Evolutionary conservation across 2,797 vertebrate genomes (phyloP).

Genomic region (Coreius guichenoti): DNA sequence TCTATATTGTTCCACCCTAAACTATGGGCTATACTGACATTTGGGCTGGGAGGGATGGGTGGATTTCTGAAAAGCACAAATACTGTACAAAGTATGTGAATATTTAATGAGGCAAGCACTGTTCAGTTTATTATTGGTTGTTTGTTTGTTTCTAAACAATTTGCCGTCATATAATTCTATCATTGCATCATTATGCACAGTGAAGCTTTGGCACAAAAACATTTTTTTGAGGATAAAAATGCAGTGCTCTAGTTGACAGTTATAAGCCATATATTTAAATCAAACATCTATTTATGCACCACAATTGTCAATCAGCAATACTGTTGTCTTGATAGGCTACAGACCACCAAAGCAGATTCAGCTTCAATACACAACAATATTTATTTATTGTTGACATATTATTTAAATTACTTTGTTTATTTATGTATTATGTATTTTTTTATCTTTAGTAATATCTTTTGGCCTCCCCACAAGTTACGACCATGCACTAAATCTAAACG

Average conservation of each 20-base stretch:
- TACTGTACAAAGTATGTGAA: neutral
- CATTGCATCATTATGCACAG: neutral
- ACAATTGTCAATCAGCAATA: neutral
- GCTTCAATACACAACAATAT: neutral
- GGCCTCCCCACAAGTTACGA: no score
- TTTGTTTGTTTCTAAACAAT: no score
- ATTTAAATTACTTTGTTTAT: neutral
- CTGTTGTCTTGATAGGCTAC: neutral
- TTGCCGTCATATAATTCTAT: neutral
- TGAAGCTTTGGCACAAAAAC: neutral
- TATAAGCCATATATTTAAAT: neutral
- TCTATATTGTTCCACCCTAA: neutral
- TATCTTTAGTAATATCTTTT: neutral
- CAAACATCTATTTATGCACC: neutral
- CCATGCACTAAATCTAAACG: neutral
- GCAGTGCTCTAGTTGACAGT: neutral
- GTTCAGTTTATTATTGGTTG: no score
- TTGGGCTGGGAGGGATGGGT: neutral
- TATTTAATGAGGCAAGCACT: neutral
- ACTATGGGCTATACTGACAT: neutral
- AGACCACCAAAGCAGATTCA: neutral
- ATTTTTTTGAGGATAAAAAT: neutral
- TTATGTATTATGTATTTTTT: neutral
- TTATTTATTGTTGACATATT: neutral
- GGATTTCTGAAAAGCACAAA: neutral